Evolutionary conservation across 1,140 invertebrate genomes (phyloP), one percentile per base, ranked within the genome.

Genomic region (Drosophila ohnishii): DNA sequence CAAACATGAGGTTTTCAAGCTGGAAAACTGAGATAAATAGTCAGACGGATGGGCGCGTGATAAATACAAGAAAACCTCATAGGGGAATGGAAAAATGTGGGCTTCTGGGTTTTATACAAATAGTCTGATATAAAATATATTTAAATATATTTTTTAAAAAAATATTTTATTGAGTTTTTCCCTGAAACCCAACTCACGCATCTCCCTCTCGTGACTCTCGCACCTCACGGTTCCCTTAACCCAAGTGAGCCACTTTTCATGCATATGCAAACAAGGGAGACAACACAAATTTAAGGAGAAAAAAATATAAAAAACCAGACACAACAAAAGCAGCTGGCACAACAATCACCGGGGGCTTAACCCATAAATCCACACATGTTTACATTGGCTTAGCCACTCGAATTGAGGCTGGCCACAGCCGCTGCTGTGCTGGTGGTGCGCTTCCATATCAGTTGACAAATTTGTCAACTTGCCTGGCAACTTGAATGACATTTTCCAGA

Each of bases 401-500:
- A 57, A 58, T 51, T 77, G 61, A 37, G 64, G 44, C 64, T 39
- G 32, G 19, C 25, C 25, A 10, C 25, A 25, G 59, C 32, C 44
- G 58, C 14, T 56, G 56, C 34, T 39, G 25, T 51, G 56, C 39
- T 51, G 51, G 42, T 61, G 51, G 59, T 57, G 45, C 47, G 51
- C 62, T 66, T 76, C 84, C 84, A 87, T 87, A 87, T 87, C 83
- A 87, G 83, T 83, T 87, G 76, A 88, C 83, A 87, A 72, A 87
- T 87, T 87, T 87, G 83, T 87, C 83, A 87, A 84, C 75, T 62
- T 63, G 50, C 80, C 69, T 60, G 67, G 76, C 80, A 83, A 87
- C 84, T 88, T 82, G 82, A 87, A 88, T 87, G 83, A 83, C 83
- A 88, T 83, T 87, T 82, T 82, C 82, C 83, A 65, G 77, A 75